Evolutionary conservation across 1,140 invertebrate genomes (phyloP), one percentile per base, ranked within the genome.

Genomic region (Muscidifurax raptorellus): DNA sequence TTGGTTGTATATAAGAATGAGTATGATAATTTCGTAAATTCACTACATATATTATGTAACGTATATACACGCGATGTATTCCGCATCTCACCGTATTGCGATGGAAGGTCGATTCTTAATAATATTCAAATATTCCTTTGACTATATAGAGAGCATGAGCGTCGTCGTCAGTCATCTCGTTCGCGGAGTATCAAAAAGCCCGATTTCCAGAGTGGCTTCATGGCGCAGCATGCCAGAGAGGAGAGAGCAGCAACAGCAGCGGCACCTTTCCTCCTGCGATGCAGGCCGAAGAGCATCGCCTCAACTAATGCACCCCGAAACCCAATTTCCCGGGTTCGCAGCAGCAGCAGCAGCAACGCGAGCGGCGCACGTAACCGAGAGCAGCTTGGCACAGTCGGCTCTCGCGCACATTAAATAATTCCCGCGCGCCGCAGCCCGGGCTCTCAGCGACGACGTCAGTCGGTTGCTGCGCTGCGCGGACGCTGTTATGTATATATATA

Each of bases 301-400:
- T 36, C 47, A 59, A 77, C 75, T 44, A 79, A 67, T 79, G 77
- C 30, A 67, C 28, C 30, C 27, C 52, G 77, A 67, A 79, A 25
- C 59, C 77, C 28, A 66, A 67, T 67, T 79, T 66, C 59, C 30
- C 27, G 36, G 22, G 59, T 30, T 66, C 22, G 52, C 13, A 59
- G 52, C 52, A 18, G 44, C 44, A 4, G 52, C 52, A 59, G 52
- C 44, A 47, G 7, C 44, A 47, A 47, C 15, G 52, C 22, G 52
- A 18, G 5, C 22, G 52, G 52, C 22, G 52, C 22, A 59, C 18
- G 52, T 59, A 59, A 59, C 52, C 52, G 22, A 59, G 52, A 59
- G 22, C 52, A 59, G 52, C 52, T n/a, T 59, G 52, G 52, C 52
- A 59, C 52, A 59, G 18, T 59, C 52, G n/a, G 52, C 52, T 59